Base-by-base conservation (phyloP, 2,113 vertebrate genomes). In the Turdus rufiventris region DNA sequence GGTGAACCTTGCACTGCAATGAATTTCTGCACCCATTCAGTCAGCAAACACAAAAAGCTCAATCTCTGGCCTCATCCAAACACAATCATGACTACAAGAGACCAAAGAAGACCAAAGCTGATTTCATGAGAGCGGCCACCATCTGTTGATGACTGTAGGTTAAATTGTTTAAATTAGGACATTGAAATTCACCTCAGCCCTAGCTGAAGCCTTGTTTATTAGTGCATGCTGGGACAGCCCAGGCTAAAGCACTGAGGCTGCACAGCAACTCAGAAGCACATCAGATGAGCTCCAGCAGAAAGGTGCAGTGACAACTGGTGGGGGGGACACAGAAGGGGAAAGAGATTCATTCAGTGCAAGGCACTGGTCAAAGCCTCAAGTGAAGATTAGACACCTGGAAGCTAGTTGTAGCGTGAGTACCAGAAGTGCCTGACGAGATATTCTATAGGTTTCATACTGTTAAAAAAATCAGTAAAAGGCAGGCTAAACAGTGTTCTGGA, bases 291-390 rank as follows among this genome's bases (percentile, higher is more conserved):
- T 70, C 19, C 51, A 58, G 54, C 4, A 70, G 60, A 73, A 86
- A 40, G 38, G 21, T 50, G 15, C 18, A 51, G n/a, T 31, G 80
- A 10, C 34, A 62, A 14, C 7, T 38, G 34, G 5, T 12, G 8
- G 1, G 13, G 25, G 8, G 8, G 2, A 36, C 18, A 31, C 1
- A 1, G 18, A 0, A 23, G 16, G 23, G 20, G 24, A 54, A 77
- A 53, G 15, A 82, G 43, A 45, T 19, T 65, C 14, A 29, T 54
- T 76, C 25, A 48, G 13, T 31, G 26, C n/a, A 70, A 57, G 8
- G 16, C 29, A 28, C 28, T 3, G n/a, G 34, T 34, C 57, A 87
- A 54, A 76, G 2, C 14, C 28, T 54, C 51, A 54, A 12, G 26
- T 28, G 28, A 62, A 73, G 25, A 10, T 0, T 43, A 24, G 43